Conservation (phyloP, 2,113 vertebrate species). For the Platysternon megacephalum region DNA sequence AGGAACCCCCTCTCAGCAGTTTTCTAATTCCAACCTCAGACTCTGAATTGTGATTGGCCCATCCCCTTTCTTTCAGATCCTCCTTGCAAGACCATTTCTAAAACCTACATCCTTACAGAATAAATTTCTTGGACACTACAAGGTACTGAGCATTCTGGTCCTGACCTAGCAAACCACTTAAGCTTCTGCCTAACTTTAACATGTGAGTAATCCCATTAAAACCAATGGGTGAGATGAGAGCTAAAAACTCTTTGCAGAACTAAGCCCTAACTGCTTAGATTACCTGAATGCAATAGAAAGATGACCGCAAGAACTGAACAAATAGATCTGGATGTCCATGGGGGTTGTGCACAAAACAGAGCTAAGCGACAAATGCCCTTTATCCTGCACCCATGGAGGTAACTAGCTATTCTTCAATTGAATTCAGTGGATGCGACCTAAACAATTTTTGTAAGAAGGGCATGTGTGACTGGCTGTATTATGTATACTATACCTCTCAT, state of each 20-base stretch:
- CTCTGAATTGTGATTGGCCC: neutral
- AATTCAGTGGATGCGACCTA: neutral
- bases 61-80: neutral
- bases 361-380: neutral
- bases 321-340: neutral
- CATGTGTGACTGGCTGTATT: neutral
- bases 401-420: neutral
- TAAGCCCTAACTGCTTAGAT: neutral
- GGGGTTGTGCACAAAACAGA: neutral
- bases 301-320: neutral
- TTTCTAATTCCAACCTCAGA: neutral
- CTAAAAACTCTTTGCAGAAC: neutral
- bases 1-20: neutral
- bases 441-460: neutral
- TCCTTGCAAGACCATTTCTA: neutral
- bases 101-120: neutral
- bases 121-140: neutral
- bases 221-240: rapidly evolving
- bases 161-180: neutral
- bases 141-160: neutral
- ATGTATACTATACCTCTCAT: neutral
- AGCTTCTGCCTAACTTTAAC: neutral
- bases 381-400: neutral
- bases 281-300: neutral
- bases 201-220: neutral